Conservation (phyloP, 2,113 vertebrate genomes). For the Malurus melanocephalus region DNA sequence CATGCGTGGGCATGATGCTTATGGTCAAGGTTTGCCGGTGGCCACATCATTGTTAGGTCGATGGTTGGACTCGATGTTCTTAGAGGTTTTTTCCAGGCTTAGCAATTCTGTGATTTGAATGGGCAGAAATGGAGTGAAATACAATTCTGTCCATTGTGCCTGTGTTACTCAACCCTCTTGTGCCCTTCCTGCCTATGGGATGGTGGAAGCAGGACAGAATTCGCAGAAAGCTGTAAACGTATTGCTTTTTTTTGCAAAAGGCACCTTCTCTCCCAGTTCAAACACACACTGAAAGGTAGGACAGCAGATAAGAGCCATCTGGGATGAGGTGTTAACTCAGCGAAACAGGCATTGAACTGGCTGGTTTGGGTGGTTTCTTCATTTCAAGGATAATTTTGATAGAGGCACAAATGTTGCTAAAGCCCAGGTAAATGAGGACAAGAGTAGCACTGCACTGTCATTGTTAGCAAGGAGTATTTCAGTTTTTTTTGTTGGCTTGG, state of each 20-base stretch:
- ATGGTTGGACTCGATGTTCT: not conserved
- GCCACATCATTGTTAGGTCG: too few relatives aligned
- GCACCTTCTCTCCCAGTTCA: not conserved
- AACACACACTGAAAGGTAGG: not conserved
- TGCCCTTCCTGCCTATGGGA: not conserved
- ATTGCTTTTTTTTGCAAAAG: not conserved
- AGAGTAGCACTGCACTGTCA: not conserved
- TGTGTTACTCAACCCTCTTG: not conserved
- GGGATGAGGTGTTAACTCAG: not conserved
- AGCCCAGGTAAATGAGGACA: not conserved
- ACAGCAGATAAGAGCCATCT: not conserved
- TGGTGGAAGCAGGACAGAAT: not conserved
- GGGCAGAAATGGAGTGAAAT: not conserved
- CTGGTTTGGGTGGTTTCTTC: not conserved
- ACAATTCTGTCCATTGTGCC: fast-evolving
- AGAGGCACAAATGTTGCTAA: not conserved
- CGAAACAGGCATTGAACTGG: not conserved
- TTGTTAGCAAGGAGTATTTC: not conserved
- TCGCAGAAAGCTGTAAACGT: not conserved
- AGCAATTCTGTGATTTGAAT: not conserved
- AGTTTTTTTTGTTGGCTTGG: not conserved
- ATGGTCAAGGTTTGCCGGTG: too few relatives aligned
- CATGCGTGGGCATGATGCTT: not conserved
- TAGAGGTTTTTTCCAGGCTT: not conserved
- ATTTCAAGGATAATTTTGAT: not conserved